A percentile compares a stretch with the other conserved stretches of the same genome.
These are phyloP conservation scores for Acrocera orbiculus DNA, from an alignment of 2,888 invertebrate genomes.

Conservation along the genomic window DNA sequence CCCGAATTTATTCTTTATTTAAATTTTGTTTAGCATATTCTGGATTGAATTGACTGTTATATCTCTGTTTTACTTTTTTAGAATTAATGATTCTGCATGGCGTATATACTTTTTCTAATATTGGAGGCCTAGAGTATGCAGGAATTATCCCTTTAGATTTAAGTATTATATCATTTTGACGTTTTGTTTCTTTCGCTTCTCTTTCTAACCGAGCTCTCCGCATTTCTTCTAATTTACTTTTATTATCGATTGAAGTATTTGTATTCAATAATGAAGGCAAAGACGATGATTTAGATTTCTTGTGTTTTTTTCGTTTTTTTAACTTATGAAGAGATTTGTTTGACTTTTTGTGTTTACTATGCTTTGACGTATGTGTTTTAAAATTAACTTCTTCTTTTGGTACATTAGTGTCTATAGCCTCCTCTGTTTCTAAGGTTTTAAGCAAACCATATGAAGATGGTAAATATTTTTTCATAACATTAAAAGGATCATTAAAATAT, in stretches of 20 bases:
- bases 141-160: slow-evolving; percentile 15
- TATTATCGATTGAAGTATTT: slow-evolving; percentile 27
- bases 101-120: slow-evolving; percentile 25
- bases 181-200: slow-evolving; percentile 59
- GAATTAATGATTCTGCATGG: slow-evolving; percentile 35
- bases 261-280: too few species aligned
- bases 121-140: too few species aligned
- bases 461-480: slow-evolving; percentile 22
- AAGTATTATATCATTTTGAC: slow-evolving; percentile 35
- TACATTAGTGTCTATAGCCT: slow-evolving; percentile 14
- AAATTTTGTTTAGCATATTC: slow-evolving; percentile 67
- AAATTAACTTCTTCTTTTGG: slow-evolving; percentile 5
- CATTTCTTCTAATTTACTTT: slow-evolving; percentile 12
- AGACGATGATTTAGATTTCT: too few species aligned
- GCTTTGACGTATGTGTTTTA: slow-evolving; percentile 1
- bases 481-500: slow-evolving; percentile 56
- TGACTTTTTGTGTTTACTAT: neutral
- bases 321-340: neutral
- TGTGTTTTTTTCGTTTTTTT: slow-evolving; percentile 12
- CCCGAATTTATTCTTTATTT: too few species aligned
- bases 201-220: slow-evolving; percentile 32
- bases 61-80: slow-evolving; percentile 49
- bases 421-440: neutral
- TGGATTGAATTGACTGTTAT: slow-evolving; percentile 95
- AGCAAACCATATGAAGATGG: neutral